phyloP scores from a whole-genome alignment of 2,888 invertebrate genomes.

The Eupithecia dodoneata region DNA sequence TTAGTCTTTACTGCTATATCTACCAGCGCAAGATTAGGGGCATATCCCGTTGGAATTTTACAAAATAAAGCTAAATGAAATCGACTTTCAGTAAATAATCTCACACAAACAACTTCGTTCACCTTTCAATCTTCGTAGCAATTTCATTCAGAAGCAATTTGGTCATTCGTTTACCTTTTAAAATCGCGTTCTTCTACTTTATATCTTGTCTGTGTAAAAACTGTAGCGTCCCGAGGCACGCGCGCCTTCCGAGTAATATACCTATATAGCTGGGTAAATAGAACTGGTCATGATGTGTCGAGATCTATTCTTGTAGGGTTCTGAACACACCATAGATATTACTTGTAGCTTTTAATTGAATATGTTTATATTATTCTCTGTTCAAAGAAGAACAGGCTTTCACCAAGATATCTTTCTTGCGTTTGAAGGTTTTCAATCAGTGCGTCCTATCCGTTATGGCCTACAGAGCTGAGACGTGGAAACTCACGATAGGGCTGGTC shows the following conservation, averaged over 20 bases:
- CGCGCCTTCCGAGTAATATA: constrained; percentile 39
- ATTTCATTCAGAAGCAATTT: constrained; percentile 8
- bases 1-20: too few species aligned
- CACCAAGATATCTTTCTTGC: neutral
- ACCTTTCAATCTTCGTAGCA: constrained; percentile 1
- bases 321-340: neutral
- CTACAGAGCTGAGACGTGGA: too few species aligned
- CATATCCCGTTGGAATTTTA: too few species aligned
- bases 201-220: constrained; percentile 23
- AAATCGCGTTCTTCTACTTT: constrained; percentile 19
- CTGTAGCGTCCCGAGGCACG: constrained; percentile 19
- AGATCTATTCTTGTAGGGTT: neutral
- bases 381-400: neutral
- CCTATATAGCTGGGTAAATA: constrained; percentile 38
- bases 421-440: too few species aligned
- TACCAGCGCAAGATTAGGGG: too few species aligned
- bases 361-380: neutral
- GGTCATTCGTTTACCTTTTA: constrained; percentile 15
- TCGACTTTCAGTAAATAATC: neutral
- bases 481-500: too few species aligned
- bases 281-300: neutral
- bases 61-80: neutral
- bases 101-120: neutral
- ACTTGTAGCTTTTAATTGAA: neutral
- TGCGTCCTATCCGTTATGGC: too few species aligned